A percentile compares a stretch with the other conserved stretches of the same genome.
phyloP scores from a whole-genome alignment of 2,888 invertebrate species.

The Clostera curtula region DNA sequence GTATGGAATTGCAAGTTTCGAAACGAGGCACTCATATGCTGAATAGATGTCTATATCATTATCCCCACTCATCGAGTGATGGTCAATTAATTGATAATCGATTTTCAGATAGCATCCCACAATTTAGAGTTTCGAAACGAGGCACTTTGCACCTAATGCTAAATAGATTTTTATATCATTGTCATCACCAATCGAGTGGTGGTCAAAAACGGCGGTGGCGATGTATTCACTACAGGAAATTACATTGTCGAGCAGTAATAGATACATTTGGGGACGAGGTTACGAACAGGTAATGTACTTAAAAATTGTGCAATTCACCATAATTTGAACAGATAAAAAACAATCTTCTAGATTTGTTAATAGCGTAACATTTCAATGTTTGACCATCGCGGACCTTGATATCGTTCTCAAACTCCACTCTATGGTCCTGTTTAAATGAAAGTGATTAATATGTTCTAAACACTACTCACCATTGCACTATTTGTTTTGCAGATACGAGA shows the following conservation, averaged over 20 bases:
- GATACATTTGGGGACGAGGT: slow-evolving; percentile 38
- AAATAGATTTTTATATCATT: slow-evolving; percentile 43
- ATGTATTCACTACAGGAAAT: slow-evolving; percentile 45
- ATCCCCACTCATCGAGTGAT: background rate
- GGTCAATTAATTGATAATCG: background rate
- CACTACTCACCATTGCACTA: slow-evolving; percentile 1
- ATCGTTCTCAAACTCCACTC: too few relatives aligned
- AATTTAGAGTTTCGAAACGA: slow-evolving; percentile 42
- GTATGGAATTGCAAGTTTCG: too few relatives aligned
- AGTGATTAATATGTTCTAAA: too few relatives aligned
- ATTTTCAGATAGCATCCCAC: slow-evolving; percentile 23
- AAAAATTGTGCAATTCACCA: slow-evolving; percentile 1
- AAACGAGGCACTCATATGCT: too few relatives aligned
- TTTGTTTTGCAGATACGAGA: slow-evolving; percentile 31
- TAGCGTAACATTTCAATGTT: too few relatives aligned
- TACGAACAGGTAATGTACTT: slow-evolving; percentile 39
- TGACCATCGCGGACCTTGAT: too few relatives aligned
- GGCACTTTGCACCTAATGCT: slow-evolving; percentile 47
- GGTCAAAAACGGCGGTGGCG: slow-evolving; percentile 45
- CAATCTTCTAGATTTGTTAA: too few relatives aligned
- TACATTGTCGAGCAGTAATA: slow-evolving; percentile 38
- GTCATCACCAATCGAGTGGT: slow-evolving; percentile 34
- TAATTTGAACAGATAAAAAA: background rate
- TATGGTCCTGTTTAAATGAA: too few relatives aligned
- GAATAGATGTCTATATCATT: background rate